Base-by-base conservation (phyloP, 2,797 vertebrate genomes). In the Pseudochirops cupreus region DNA sequence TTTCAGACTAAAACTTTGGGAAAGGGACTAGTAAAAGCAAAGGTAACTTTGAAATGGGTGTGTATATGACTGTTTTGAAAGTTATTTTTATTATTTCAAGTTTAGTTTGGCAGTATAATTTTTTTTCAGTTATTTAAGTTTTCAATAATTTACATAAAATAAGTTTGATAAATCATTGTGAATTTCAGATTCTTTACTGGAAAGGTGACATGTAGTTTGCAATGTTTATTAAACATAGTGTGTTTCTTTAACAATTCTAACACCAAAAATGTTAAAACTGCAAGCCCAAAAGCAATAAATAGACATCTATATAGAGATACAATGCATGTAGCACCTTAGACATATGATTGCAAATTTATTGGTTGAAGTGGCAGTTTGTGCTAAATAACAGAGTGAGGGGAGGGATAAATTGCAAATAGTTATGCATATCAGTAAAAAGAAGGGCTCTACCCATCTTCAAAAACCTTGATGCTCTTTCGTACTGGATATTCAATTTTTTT, bases 1-100 rank as follows among this genome's bases (percentile, higher is more conserved):
- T 97, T 98, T 98, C 98, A 98, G 97, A 98, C 97, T 98, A 98
- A 98, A 96, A 98, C 96, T 98, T 97, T 94, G 98, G 97, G 98
- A 98, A 97, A 97, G 96, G 97, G 97, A 95, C 96, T 98, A 98
- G 96, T 98, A 98, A 57, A 57, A 57, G 98, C 96, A 98, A 97
- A 97, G 93, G 94, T 97, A 98, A 97, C 96, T 98, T 46, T 97
- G 92, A 97, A 98, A 94, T 97, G 98, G 97, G 95, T 98, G 95
- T 97, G 91, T 95, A 98, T 39, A 28, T 96, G 95, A 94, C 93
- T 97, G 93, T 98, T 97, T 95, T 94, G 97, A 97, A 97, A 93
- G 95, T 92, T 89, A 28, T 91, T 96, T 98, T 98, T 97, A 91
- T 56, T 87, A 50, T 87, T 96, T 98, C 96, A 96, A 96, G 95